Evolutionary conservation across 2,888 invertebrate genomes (phyloP), one percentile per base, ranked within the genome.

Genomic region (Digitonthophagus gazella): DNA sequence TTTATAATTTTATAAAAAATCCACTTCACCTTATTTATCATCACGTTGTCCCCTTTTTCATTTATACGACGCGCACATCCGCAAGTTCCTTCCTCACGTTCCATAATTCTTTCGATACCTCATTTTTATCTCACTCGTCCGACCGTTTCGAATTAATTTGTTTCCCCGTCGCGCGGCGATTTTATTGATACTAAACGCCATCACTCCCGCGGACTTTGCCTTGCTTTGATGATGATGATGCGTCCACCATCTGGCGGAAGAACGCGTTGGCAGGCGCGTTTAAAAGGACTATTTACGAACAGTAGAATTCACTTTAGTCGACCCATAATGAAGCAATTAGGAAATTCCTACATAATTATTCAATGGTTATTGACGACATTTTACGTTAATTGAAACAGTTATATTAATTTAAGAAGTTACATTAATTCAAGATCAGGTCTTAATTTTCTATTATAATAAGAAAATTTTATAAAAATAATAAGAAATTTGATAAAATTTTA

Each of bases 81-180:
- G n/a, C n/a, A n/a, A n/a, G n/a, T n/a, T n/a, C n/a, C n/a, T n/a
- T n/a, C n/a, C n/a, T n/a, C n/a, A n/a, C n/a, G n/a, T n/a, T 5
- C 28, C 6, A 44, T 44, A 44, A 8, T 44, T 44, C 28, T 44
- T 2, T 44, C 28, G 11, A 44, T 3, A 44, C 1, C 2, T 44
- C 28, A 3, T 44, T 44, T 44, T 44, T 22, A 22, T 22, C 22
- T 22, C 22, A 22, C 22, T 22, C 22, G 6, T 22, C 22, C 22
- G 58, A 19, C 58, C 58, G 58, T 58, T 58, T 58, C 16, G 58
- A 58, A 58, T 58, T 58, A 58, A 58, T 58, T 58, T 58, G 58
- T 58, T 58, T 57, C 57, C 14, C 57, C 15, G 14, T 57, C 19
- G 11, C 58, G 58, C 19, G 22, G 6, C 22, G 6, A 22, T 22